These are phyloP conservation scores for Neodontobutis hainanensis DNA, from an alignment of 2,113 vertebrate genomes.

Conservation along the genomic window DNA sequence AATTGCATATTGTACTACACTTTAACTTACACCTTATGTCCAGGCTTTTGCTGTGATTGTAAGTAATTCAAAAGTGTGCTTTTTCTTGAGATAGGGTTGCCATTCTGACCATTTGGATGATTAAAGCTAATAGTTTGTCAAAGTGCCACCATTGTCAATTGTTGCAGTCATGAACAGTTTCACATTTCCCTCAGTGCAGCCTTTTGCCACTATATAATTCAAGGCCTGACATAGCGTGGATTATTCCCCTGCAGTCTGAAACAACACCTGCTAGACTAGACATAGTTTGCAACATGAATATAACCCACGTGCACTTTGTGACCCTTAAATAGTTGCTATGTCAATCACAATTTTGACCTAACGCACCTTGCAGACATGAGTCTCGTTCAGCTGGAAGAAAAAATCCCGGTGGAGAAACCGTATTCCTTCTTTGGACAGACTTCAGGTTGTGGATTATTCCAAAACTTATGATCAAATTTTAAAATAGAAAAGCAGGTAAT, in stretches of 20 bases:
- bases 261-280: conserved; percentile 59
- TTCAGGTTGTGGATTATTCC: neutral
- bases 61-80: neutral
- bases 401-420: conserved; percentile 3
- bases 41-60: too few species aligned
- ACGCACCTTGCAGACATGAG: conserved; percentile 34
- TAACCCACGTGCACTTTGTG: conserved; percentile 33
- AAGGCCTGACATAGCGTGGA: conserved; percentile 47
- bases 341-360: conserved; percentile 21
- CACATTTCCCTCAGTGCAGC: conserved; percentile 40
- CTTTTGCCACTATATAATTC: conserved; percentile 60
- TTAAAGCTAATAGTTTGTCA: conserved; percentile 27
- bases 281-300: conserved; percentile 47
- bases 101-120: conserved; percentile 9
- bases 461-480: conserved; percentile 7
- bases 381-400: conserved; percentile 21
- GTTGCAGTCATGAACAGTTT: conserved; percentile 37
- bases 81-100: too few species aligned
- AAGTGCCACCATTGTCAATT: conserved; percentile 29
- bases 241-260: conserved; percentile 52
- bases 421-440: conserved; percentile 1
- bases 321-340: conserved; percentile 34
- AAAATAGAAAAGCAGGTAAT: conserved; percentile 38
- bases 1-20: conserved; percentile 38
- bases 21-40: too few species aligned